Base-by-base conservation (phyloP, 2,888 invertebrate species). In the Euplexia lucipara region DNA sequence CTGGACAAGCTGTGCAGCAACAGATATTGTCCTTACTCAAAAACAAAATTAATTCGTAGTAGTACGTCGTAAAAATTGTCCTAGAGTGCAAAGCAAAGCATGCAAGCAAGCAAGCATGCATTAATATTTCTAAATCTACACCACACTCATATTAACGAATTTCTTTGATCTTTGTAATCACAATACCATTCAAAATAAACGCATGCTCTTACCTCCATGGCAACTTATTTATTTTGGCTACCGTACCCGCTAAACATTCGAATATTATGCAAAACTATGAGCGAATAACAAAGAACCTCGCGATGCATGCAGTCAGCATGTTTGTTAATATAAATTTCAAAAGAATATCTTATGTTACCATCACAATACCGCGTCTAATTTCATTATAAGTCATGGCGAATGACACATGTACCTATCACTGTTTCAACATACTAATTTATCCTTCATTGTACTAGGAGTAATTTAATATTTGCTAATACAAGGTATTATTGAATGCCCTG, bases 311-410 rank as follows among this genome's bases (percentile, higher is more conserved):
- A 74, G 58, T 58, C 62, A 59, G 34, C 49, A 53, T 72, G 49
- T 79, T 74, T 79, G 82, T 66, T 79, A 67, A 79, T 77, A 77
- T 67, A 72, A 70, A 70, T 79, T 81, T 72, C 81, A 74, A 81
- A 75, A 82, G 79, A 79, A 82, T 73, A 65, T 62, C 48, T 72
- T 52, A 39, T 64, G 61, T 76, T 73, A 71, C 51, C 68, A 58
- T 68, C 63, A 82, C 77, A 82, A 82, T 82, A 59, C 63, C 61
- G 53, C 48, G 42, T 71, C 67, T 73, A 75, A 81, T 82, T 81
- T 68, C 18, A 68, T 73, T 78, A 70, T 62, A 59, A 61, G 78
- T 57, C 53, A 37, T 16, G 41, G 42, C 49, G 41, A 52, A 70
- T 64, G 66, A 75, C 68, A 75, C 70, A 65, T 70, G 44, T 70